phyloP scores from a whole-genome alignment of 1,140 invertebrate species.

The Thaumatotibia leucotreta region DNA sequence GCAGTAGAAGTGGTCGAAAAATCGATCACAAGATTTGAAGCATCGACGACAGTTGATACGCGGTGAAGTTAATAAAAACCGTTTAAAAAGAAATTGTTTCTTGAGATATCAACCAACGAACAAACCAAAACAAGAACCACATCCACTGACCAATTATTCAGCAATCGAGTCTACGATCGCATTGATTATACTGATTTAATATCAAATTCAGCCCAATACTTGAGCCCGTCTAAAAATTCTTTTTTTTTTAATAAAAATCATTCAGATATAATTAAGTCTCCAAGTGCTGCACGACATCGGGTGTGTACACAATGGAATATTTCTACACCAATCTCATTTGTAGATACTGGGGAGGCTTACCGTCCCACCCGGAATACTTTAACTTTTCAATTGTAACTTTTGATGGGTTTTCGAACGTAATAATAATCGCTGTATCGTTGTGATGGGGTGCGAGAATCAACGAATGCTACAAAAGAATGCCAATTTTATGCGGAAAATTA shows the following conservation, averaged over 20 bases:
- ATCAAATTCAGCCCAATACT: not conserved
- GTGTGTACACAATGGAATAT: slow-evolving; percentile 65
- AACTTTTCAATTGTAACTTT: slow-evolving; percentile 76
- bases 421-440: slow-evolving; percentile 68
- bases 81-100: not conserved
- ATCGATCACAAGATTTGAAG: no score
- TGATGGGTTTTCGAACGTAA: slow-evolving; percentile 75
- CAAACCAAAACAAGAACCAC: not conserved
- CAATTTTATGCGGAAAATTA: slow-evolving; percentile 72
- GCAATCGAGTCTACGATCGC: not conserved
- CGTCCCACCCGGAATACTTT: slow-evolving; percentile 69
- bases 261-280: slow-evolving; percentile 47
- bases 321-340: slow-evolving; percentile 68
- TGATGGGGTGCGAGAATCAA: slow-evolving; percentile 65
- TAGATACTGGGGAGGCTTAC: slow-evolving; percentile 59
- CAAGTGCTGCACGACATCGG: slow-evolving; percentile 29
- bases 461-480: slow-evolving; percentile 65
- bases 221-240: not conserved
- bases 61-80: no score
- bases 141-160: not conserved
- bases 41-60: no score
- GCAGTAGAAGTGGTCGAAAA: no score
- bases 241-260: not conserved
- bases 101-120: not conserved
- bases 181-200: not conserved